A percentile compares a stretch with the other conserved stretches of the same genome.
phyloP scores from a whole-genome alignment of 1,140 invertebrate genomes.

The Caerostris extrusa region DNA sequence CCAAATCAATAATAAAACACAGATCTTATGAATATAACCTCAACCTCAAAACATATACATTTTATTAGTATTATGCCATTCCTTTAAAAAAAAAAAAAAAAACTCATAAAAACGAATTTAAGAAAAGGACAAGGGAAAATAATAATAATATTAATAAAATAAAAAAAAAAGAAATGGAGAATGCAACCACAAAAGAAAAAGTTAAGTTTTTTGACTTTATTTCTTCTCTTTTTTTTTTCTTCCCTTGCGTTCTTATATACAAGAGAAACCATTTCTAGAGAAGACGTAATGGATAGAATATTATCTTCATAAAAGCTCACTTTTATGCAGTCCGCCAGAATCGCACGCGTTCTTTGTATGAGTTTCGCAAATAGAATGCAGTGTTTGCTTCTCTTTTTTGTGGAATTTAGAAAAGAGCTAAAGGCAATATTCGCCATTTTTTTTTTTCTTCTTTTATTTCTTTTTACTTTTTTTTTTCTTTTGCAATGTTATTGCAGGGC shows the following conservation, averaged over 20 bases:
- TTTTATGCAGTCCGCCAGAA: slow-evolving; percentile 33
- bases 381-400: background rate
- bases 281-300: slow-evolving; percentile 74
- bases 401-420: slow-evolving; percentile 32
- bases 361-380: slow-evolving; percentile 31
- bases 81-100: slow-evolving; percentile 10
- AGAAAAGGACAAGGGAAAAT: background rate
- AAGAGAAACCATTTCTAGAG: slow-evolving; percentile 69
- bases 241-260: slow-evolving; percentile 24
- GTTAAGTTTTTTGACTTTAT: slow-evolving; percentile 45
- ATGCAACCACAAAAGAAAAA: background rate
- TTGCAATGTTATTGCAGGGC: slow-evolving; percentile 5
- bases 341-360: background rate
- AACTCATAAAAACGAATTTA: slow-evolving; percentile 1
- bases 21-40: slow-evolving; percentile 1
- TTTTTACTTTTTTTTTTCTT: background rate
- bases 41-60: background rate
- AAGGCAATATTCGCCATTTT: slow-evolving; percentile 11
- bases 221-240: slow-evolving; percentile 35
- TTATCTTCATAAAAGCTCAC: slow-evolving; percentile 75
- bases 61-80: slow-evolving; percentile 36
- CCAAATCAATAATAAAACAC: background rate
- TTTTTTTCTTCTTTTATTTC: background rate
- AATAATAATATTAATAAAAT: background rate
- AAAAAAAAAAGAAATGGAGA: background rate